Base-by-base conservation (phyloP, 2,113 vertebrate genomes). In the Rhagologus leucostigma region DNA sequence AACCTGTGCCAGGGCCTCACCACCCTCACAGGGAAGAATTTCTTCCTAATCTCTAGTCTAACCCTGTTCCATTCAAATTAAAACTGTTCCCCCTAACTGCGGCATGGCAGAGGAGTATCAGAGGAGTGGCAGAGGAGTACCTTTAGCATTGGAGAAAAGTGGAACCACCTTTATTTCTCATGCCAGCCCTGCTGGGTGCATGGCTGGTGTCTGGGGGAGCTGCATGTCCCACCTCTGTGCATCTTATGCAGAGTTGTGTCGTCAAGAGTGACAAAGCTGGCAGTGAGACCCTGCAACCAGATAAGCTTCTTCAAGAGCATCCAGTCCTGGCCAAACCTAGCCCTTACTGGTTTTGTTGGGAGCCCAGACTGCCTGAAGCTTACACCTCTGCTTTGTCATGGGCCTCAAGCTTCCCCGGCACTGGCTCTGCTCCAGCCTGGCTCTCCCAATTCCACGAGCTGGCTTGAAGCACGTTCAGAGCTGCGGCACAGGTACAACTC, bases 181-280 rank as follows among this genome's bases (percentile, higher is more conserved):
- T 56, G 49, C 26, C 22, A 60, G 11, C 33, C 50, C 37, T 0
- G 1, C 23, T 67, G 76, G 8, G 27, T 5, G 5, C 0, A 1
- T n/a, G 20, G 8, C 19, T 65, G 55, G 33, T 55, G 4, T 69
- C 27, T 50, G 46, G 29, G 30, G 7, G 29, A 27, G 33, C 56
- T 87, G 13, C 44, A 13, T 5, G 27, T 63, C 44, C 24, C 49
- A 63, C 18, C 19, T 84, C 53, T 42, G 39, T 68, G 44, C 20
- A 7, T 50, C 30, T 59, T 24, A 30, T 52, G 70, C 60, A 35
- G 26, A 39, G 5, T 26, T 65, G 35, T 70, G 56, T 63, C 65
- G 21, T 74, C n/a, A 55, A 10, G 55, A 49, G 57, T 52, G 77
- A 60, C 78, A 77, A 52, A 79, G 47, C 52, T 47, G 49, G 19